These are phyloP conservation scores for Drosophila atripex DNA, from an alignment of 2,888 invertebrate genomes.

Conservation along the genomic window DNA sequence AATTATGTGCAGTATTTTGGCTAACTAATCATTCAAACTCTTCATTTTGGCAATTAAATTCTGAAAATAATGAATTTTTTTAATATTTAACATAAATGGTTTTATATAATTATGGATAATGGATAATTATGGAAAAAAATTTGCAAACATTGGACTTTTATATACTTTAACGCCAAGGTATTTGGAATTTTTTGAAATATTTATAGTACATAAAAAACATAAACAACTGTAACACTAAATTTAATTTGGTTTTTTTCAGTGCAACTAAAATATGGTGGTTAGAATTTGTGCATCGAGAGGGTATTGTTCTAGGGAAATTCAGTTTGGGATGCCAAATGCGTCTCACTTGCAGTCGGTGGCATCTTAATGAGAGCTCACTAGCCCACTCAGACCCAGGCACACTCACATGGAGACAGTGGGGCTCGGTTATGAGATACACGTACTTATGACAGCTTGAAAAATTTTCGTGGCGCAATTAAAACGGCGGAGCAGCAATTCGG, in stretches of 20 bases:
- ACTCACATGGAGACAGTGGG: conserved; percentile 17
- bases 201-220: too few relatives aligned
- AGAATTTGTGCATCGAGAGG: background rate
- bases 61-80: background rate
- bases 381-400: conserved; percentile 17
- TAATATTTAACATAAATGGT: background rate
- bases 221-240: too few relatives aligned
- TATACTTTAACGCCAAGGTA: too few relatives aligned
- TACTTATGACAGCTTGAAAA: conserved; percentile 8
- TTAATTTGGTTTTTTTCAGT: background rate
- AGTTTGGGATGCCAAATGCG: conserved; percentile 15
- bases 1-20: background rate
- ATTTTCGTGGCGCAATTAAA: conserved; percentile 41
- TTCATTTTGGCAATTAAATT: background rate
- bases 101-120: too few relatives aligned
- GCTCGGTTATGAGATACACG: conserved; percentile 22
- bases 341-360: conserved; percentile 55
- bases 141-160: too few relatives aligned
- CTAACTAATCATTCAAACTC: background rate
- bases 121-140: too few relatives aligned
- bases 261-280: background rate
- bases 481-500: conserved; percentile 16
- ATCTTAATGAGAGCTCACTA: conserved; percentile 47
- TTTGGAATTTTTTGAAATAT: too few relatives aligned
- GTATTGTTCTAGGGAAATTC: conserved; percentile 18